These are phyloP conservation scores for Cyprinus carpio DNA, from an alignment of 2,113 vertebrate genomes.

Conservation along the genomic window DNA sequence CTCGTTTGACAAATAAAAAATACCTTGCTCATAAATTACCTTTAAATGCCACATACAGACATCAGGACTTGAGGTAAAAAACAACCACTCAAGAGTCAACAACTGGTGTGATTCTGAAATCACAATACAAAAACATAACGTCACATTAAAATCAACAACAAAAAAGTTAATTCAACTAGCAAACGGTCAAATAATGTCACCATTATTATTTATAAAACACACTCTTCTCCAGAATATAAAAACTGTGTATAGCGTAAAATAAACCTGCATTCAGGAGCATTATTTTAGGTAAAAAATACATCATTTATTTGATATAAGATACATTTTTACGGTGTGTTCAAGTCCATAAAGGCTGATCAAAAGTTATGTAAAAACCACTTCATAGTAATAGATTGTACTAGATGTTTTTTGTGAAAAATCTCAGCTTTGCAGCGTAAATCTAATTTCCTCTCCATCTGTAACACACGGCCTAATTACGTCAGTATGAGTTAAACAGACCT, in stretches of 20 bases:
- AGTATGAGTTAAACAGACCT: conserved; percentile 8
- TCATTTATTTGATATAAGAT: background rate
- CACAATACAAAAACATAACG: background rate
- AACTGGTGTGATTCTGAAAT: background rate
- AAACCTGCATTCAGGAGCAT: background rate
- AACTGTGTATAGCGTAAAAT: background rate
- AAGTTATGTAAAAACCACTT: background rate
- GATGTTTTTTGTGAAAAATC: background rate
- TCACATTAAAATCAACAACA: background rate
- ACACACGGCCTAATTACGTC: conserved; percentile 35
- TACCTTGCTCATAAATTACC: background rate
- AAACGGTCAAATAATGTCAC: background rate
- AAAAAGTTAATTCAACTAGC: background rate
- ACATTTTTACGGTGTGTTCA: background rate
- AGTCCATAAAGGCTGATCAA: background rate
- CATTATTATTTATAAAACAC: background rate
- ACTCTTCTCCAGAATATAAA: background rate
- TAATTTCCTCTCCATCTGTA: conserved; percentile 2
- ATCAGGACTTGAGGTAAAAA: background rate
- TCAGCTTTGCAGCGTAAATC: conserved; percentile 2
- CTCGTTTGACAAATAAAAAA: background rate
- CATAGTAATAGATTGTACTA: background rate
- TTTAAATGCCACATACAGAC: background rate
- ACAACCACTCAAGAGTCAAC: background rate
- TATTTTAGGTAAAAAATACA: background rate